Evolutionary conservation across 64 coral and sea anemone species (phyloP).

Genomic region (Montipora foliosa): DNA sequence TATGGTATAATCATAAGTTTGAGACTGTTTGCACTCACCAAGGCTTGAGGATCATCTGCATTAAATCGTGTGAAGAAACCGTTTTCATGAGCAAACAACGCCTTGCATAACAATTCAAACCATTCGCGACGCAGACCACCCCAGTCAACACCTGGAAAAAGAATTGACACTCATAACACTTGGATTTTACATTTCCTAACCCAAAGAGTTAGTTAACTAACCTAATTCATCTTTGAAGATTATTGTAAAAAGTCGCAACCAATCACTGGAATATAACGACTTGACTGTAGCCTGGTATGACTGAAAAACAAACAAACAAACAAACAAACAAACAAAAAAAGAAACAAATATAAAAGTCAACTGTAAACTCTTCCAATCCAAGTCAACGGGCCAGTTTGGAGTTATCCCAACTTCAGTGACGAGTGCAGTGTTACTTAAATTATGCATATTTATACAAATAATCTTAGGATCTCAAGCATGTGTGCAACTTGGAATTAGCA

Average conservation of each 20-base stretch:
- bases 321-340: background rate
- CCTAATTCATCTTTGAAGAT: slow-evolving; percentile 73
- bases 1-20: no score
- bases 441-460: no score
- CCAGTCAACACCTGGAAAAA: slow-evolving; percentile 76
- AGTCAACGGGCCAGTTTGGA: no score
- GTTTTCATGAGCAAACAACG: slow-evolving; percentile 87
- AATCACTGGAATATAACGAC: slow-evolving; percentile 67
- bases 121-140: slow-evolving; percentile 75
- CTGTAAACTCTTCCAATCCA: no score
- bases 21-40: slow-evolving; percentile 34
- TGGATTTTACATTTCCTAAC: no score
- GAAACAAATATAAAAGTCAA: background rate
- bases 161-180: background rate
- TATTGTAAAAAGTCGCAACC: slow-evolving; percentile 72
- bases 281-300: slow-evolving; percentile 80
- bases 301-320: slow-evolving; percentile 27
- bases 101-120: slow-evolving; percentile 81
- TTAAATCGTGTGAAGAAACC: slow-evolving; percentile 93
- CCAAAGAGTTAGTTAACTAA: background rate
- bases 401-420: no score
- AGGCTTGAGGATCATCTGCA: slow-evolving; percentile 88
- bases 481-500: no score
- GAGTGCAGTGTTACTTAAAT: no score
- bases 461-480: no score